Evolutionary conservation across 2,888 invertebrate genomes (phyloP), one percentile per base, ranked within the genome.

Genomic region (Spilosoma lubricipeda): DNA sequence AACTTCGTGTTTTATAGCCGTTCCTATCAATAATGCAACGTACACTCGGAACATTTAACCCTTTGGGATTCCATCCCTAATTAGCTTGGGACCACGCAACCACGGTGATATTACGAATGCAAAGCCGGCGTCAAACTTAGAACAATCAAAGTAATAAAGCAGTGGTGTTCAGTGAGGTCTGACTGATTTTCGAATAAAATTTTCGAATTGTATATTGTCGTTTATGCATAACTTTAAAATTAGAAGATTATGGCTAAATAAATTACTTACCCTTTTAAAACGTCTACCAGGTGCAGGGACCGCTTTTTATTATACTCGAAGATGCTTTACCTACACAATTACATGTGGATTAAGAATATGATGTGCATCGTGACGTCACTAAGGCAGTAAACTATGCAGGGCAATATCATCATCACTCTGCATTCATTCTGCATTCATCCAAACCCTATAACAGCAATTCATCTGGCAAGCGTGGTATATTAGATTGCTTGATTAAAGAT

Each of bases 21-120:
- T 70, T 74, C 73, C 85, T 84, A 89, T 90, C 88, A 90, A 88
- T 90, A 89, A 90, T 90, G 89, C 90, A 90, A 81, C 79, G 84
- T 86, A 82, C 85, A 84, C 86, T 88, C 83, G 82, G 84, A 86
- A 85, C 86, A 83, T 82, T 85, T 83, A 87, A 87, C 87, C 90
- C 89, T 84, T 80, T 76, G 88, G 87, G 90, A 86, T 80, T 79
- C 80, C 78, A 76, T 74, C 81, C 84, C 86, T 89, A 90, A 90
- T 90, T 90, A 90, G 86, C 85, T 84, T 77, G 82, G 84, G 85
- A 79, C 84, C 77, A 80, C 71, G 78, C 78, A 75, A 79, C 81
- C 77, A 79, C 80, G 80, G 77, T 73, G 79, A 81, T 85, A 87
- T 89, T 86, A 85, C 85, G 84, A 86, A 89, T 89, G 87, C 86